A percentile compares a stretch with the other conserved stretches of the same genome.
phyloP scores from a whole-genome alignment of 2,888 invertebrate species.

The Ichneumoninae sp. region DNA sequence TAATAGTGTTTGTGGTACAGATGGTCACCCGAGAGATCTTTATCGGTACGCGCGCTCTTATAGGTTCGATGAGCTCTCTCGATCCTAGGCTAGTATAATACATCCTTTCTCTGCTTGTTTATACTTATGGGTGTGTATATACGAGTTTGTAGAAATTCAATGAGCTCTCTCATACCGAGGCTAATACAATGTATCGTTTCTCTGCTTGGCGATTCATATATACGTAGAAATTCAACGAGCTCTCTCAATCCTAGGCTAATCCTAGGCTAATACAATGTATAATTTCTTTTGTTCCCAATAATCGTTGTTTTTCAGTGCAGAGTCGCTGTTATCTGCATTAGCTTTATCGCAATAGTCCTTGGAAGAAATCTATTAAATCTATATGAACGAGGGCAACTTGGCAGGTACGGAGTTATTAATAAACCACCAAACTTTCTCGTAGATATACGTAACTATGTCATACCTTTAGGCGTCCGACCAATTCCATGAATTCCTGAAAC shows the following conservation, averaged over 20 bases:
- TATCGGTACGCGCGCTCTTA: neutral
- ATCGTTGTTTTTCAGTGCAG: neutral
- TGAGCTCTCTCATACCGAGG: too few relatives aligned
- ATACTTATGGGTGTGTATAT: too few relatives aligned
- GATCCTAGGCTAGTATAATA: neutral
- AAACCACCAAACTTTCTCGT: neutral
- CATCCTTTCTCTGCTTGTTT: too few relatives aligned
- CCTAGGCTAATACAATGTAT: neutral
- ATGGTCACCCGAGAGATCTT: neutral
- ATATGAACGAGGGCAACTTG: neutral
- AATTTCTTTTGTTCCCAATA: neutral
- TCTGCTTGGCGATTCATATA: too few relatives aligned
- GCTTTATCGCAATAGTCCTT: neutral
- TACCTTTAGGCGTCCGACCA: conserved; percentile 91
- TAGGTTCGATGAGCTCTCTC: neutral
- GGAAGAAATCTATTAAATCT: neutral
- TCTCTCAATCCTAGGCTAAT: neutral
- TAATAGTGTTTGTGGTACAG: neutral
- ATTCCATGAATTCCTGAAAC: conserved; percentile 89
- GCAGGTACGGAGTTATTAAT: neutral
- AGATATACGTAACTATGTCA: conserved; percentile 61
- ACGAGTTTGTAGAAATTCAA: too few relatives aligned
- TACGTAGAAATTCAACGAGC: neutral
- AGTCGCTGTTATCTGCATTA: neutral
- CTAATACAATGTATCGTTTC: too few relatives aligned